A percentile compares a stretch with the other conserved stretches of the same genome.
Conservation (phyloP, 2,797 vertebrate genomes). For the Paratrypauchen microcephalus region DNA sequence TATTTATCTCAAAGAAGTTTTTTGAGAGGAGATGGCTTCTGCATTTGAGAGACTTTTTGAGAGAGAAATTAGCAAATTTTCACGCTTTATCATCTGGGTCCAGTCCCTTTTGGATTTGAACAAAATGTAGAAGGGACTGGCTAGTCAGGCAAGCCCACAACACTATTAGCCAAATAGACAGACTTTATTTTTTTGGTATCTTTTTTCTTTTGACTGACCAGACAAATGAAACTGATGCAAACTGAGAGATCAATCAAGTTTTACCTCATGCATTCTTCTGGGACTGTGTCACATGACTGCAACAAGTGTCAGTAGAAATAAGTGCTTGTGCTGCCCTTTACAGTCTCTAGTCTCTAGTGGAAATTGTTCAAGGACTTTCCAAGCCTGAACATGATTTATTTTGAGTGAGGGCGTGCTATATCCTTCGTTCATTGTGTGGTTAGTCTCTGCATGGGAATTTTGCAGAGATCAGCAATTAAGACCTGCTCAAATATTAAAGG, state of each 20-base stretch:
- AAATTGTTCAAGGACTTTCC: conserved; percentile 26
- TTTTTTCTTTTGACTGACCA: conserved; percentile 34
- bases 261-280: conserved; percentile 28
- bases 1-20: no score
- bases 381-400: conserved; percentile 28
- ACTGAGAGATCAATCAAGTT: conserved; percentile 54
- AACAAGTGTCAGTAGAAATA: conserved; percentile 20
- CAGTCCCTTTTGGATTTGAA: no score
- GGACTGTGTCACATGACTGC: conserved; percentile 35
- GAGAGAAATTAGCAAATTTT: no score
- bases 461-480: conserved; percentile 18
- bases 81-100: no score
- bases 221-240: conserved; percentile 52
- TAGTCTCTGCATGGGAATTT: conserved; percentile 7
- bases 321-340: not conserved
- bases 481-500: conserved; percentile 1
- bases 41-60: no score
- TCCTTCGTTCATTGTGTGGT: conserved; percentile 13
- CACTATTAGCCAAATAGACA: not conserved
- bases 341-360: conserved; percentile 17
- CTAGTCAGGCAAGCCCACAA: not conserved
- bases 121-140: no score
- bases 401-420: conserved; percentile 20
- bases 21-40: no score
- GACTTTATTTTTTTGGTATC: no score